Conservation (phyloP, 2,888 invertebrate species). For the Norana najaformis region DNA sequence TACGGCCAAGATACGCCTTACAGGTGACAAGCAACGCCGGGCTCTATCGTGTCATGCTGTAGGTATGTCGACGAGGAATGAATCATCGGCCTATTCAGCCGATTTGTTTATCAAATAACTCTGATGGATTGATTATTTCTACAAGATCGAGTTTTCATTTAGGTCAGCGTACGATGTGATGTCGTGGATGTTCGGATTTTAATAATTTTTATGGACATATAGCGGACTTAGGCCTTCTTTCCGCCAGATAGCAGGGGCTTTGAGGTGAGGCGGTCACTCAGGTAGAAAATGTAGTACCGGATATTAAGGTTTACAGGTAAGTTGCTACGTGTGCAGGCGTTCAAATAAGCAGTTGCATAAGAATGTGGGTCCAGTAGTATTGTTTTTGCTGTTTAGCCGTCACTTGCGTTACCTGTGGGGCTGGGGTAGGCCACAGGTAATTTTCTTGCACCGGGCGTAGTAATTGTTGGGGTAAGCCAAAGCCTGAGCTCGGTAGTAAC, state of each 20-base stretch:
- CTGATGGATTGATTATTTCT: not conserved
- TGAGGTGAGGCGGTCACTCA: conserved; percentile 6
- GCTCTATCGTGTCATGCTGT: not conserved
- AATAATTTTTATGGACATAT: not conserved
- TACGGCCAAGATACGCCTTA: not conserved
- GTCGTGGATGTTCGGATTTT: not conserved
- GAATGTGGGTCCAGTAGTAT: not conserved
- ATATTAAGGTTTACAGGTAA: not conserved
- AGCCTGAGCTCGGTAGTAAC: not conserved
- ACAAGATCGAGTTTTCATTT: not conserved
- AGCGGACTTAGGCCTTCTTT: not conserved
- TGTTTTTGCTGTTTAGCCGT: not conserved
- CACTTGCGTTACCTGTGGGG: not conserved
- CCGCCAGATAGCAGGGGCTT: not conserved
- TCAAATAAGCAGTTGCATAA: not conserved
- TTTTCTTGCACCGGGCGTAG: not conserved
- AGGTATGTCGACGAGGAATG: not conserved
- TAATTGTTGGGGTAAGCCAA: not conserved
- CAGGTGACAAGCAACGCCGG: not conserved
- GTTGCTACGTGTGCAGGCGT: conserved; percentile 5
- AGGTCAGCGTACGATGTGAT: not conserved
- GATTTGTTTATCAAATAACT: not conserved
- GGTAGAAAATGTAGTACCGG: conserved; percentile 1
- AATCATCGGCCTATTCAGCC: not conserved
- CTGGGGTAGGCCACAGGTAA: not conserved